phyloP scores from a whole-genome alignment of 1,140 invertebrate species.

The Magallana ariakensis region DNA sequence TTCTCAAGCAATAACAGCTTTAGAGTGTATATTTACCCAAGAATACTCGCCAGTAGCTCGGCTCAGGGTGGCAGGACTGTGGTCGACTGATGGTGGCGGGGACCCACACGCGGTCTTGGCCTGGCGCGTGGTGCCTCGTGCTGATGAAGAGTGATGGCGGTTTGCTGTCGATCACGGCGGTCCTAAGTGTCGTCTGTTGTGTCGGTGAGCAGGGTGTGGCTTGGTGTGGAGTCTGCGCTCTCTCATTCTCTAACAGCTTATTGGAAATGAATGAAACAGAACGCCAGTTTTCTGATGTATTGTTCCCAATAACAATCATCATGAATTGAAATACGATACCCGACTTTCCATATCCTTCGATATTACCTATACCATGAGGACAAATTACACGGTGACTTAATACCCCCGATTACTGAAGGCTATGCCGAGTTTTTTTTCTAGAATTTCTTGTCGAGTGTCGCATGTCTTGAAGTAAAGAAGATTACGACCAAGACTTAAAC shows the following conservation, averaged over 20 bases:
- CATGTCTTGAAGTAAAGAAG: neutral
- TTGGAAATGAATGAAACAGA: neutral
- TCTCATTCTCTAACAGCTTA: neutral
- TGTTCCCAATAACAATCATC: conserved; percentile 38
- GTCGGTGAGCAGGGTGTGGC: neutral
- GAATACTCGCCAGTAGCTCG: conserved; percentile 59
- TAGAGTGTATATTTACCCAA: conserved; percentile 64
- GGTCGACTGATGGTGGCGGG: neutral
- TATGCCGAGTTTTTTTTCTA: neutral
- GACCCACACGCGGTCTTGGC: neutral
- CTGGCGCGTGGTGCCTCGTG: neutral
- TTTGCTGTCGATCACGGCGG: neutral
- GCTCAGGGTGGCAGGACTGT: neutral
- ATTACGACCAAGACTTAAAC: conserved; percentile 13
- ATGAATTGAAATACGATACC: conserved; percentile 29
- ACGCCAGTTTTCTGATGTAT: conserved; percentile 25
- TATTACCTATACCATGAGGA: conserved; percentile 14
- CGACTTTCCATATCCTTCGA: conserved; percentile 15
- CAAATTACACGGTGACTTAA: neutral
- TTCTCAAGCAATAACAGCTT: conserved; percentile 99
- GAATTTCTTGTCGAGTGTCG: conserved; percentile 5
- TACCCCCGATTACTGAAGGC: neutral
- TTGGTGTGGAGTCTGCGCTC: conserved; percentile 18
- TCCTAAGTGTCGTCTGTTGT: neutral
- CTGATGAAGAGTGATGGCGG: neutral